A percentile compares a stretch with the other conserved stretches of the same genome.
These are phyloP conservation scores for Upupa epops DNA, from an alignment of 2,113 vertebrate genomes.

Conservation along the genomic window DNA sequence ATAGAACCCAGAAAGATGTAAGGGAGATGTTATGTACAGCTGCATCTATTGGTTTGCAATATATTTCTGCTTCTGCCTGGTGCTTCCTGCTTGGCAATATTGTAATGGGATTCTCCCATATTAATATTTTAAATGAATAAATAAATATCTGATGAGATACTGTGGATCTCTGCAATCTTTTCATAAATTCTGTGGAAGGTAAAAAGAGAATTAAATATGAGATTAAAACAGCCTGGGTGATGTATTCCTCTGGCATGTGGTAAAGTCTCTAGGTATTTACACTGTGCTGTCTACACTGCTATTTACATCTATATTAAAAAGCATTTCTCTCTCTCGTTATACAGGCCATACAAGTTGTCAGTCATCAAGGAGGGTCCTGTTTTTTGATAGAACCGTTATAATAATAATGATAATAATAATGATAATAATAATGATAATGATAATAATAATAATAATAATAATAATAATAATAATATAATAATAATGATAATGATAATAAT, in stretches of 20 bases:
- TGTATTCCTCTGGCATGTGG: conserved; percentile 7
- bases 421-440: too few relatives aligned
- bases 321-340: neutral
- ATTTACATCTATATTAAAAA: conserved; percentile 45
- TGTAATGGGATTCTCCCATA: conserved; percentile 47
- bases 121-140: conserved; percentile 66
- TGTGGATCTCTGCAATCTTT: conserved; percentile 10
- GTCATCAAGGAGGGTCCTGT: neutral
- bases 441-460: too few relatives aligned
- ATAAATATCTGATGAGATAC: conserved; percentile 62
- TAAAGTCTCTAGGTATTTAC: conserved; percentile 29
- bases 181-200: conserved; percentile 1
- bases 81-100: neutral
- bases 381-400: neutral
- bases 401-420: neutral
- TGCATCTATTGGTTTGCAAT: neutral
- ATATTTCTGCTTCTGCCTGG: neutral
- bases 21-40: neutral
- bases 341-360: neutral
- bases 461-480: too few relatives aligned
- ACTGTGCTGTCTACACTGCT: neutral
- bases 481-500: too few relatives aligned
- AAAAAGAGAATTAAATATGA: conserved; percentile 66
- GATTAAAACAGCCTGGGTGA: conserved; percentile 54
- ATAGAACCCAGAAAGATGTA: neutral